phyloP scores from a whole-genome alignment of 2,797 vertebrate genomes.

The Sebastes trivittatus region DNA sequence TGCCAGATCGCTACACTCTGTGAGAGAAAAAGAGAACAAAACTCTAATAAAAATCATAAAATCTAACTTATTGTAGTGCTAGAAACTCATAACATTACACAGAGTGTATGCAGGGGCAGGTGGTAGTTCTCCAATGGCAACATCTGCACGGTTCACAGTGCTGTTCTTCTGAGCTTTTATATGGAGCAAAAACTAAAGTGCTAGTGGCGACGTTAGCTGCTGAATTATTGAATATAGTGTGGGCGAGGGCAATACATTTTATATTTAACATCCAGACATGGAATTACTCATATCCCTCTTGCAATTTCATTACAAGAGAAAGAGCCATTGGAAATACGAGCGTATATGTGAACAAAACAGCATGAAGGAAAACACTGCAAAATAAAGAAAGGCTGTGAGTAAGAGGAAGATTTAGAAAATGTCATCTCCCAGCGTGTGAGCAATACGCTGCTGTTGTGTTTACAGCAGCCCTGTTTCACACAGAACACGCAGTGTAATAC shows the following conservation, averaged over 20 bases:
- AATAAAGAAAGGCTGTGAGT: background rate
- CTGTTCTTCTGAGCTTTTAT: conserved; percentile 6
- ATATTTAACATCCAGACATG: conserved; percentile 5
- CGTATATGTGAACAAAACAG: background rate
- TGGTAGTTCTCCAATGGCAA: background rate
- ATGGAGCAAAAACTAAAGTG: conserved; percentile 19
- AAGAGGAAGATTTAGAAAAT: background rate
- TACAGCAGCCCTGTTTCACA: background rate
- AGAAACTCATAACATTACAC: background rate
- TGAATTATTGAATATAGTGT: conserved; percentile 45
- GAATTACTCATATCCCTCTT: background rate
- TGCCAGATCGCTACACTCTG: background rate
- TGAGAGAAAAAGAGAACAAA: background rate
- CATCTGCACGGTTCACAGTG: background rate
- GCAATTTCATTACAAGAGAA: background rate
- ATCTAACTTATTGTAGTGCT: background rate
- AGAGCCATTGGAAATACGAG: background rate
- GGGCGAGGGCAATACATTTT: background rate
- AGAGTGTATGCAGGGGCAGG: background rate
- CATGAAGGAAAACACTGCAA: background rate
- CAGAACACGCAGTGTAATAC: background rate
- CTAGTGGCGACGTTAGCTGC: background rate
- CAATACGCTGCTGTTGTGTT: background rate
- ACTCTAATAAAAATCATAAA: background rate
- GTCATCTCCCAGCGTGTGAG: background rate